Percentiles rank a stretch among this genome's conserved stretches.
Conservation (phyloP, 2,797 vertebrate genomes). For the Aeoliscus strigatus region DNA sequence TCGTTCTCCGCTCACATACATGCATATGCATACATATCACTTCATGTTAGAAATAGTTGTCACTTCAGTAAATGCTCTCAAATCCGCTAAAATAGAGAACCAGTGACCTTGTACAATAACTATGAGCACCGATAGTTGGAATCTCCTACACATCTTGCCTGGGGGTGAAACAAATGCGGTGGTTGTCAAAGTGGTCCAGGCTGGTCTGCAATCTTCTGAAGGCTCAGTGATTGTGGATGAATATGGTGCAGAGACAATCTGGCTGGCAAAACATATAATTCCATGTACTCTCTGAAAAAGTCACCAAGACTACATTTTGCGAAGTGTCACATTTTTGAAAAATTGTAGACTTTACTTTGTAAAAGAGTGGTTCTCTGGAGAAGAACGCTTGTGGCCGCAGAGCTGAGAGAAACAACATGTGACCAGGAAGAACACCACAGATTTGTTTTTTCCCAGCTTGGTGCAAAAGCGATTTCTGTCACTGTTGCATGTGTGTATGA, state of each 20-base stretch:
- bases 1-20: no score
- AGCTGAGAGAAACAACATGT: slow-evolving; percentile 11
- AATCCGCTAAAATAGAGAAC: no score
- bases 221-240: neutral
- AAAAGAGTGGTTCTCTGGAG: neutral
- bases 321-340: no score
- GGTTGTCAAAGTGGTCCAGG: neutral
- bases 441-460: slow-evolving; percentile 20
- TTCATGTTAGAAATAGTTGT: no score
- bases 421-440: slow-evolving; percentile 22
- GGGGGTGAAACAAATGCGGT: slow-evolving; percentile 20
- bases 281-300: neutral
- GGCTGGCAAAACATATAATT: neutral
- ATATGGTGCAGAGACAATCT: slow-evolving; percentile 6
- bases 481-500: slow-evolving; percentile 19
- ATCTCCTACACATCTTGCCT: no score
- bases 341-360: neutral
- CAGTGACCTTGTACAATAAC: no score
- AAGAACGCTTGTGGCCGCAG: slow-evolving; percentile 6
- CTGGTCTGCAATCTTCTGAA: slow-evolving; percentile 4
- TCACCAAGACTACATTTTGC: no score
- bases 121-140: no score
- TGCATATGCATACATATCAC: no score
- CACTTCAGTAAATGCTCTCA: no score
- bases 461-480: slow-evolving; percentile 35